Evolutionary conservation across 1,140 invertebrate species (phyloP).

Genomic region (Zaprionus kolodkinae): DNA sequence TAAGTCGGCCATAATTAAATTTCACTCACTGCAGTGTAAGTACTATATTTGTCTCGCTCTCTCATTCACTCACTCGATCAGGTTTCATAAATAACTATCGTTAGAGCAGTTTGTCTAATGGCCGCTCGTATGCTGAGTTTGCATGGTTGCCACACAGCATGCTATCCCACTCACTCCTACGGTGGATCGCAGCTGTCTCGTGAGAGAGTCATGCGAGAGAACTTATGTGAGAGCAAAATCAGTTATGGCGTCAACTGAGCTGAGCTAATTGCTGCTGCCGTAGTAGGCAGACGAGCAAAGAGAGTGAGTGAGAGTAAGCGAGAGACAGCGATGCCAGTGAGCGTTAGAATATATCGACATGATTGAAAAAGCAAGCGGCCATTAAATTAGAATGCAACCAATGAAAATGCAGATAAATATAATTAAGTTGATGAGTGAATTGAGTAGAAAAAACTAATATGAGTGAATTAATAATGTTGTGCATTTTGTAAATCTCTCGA

Average conservation of each 20-base stretch:
- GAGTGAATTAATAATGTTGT: background rate
- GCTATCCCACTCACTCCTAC: background rate
- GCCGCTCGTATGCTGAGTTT: background rate
- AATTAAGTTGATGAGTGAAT: background rate
- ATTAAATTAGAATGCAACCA: background rate
- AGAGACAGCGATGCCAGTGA: background rate
- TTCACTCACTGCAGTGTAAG: background rate
- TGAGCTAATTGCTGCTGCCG: background rate
- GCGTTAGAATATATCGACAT: background rate
- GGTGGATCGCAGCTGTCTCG: background rate
- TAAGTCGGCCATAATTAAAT: no score
- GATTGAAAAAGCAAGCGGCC: background rate
- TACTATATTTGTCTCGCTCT: background rate
- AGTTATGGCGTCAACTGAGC: background rate
- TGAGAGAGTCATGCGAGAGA: background rate
- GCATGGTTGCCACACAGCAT: no score
- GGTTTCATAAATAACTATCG: background rate
- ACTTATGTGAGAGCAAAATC: background rate
- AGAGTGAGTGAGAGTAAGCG: background rate
- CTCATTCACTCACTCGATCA: background rate
- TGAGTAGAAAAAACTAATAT: background rate
- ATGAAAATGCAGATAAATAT: background rate
- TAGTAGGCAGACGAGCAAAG: background rate
- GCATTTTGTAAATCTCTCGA: background rate
- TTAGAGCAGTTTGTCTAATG: background rate